Base-by-base conservation (phyloP, 2,888 invertebrate genomes). In the Dastarcus helophoroides region DNA sequence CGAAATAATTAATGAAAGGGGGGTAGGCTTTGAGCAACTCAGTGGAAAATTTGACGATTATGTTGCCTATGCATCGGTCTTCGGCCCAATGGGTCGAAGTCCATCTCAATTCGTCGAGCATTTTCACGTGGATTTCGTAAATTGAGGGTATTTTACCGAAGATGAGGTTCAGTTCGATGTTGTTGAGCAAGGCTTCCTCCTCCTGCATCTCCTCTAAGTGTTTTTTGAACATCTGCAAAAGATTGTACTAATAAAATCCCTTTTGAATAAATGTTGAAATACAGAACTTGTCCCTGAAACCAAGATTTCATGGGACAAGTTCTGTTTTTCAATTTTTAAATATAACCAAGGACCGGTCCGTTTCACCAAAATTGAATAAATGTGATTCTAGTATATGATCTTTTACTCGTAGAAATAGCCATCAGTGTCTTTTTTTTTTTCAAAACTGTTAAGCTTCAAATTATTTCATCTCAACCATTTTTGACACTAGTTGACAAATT, bases 1-100 rank as follows among this genome's bases (percentile, higher is more conserved):
- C 95, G 62, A 94, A 95, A 67, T 88, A 95, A 67, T 98, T 98
- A 32, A 98, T 85, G 65, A 93, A 98, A 11, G 94, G 91, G 38
- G 95, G 95, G 67, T 98, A 98, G 2, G 91, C 88, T 63, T 88
- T 91, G 44, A 84, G 73, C 56, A 97, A 69, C 52, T 85, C 89
- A 31, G 83, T 79, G 31, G 85, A 81, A 66, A 86, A 85, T 57
- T 81, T 79, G 6, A 50, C 47, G 14, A 94, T 82, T 46, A 94
- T 79, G 53, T 84, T 78, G 4, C 94, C 95, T 29, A 62, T 53
- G 36, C 55, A 53, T 19, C 48, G 49, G 51, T 91, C 88, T 56
- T 95, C 94, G 39, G 76, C 76, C 91, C 93, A 95, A 56, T 80
- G 74, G 39, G 76, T 69, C 33, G 80, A 69, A 33, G 79, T 67